These are phyloP conservation scores for Rhopalosiphum nymphaeae DNA, from an alignment of 2,888 invertebrate genomes.

Conservation along the genomic window DNA sequence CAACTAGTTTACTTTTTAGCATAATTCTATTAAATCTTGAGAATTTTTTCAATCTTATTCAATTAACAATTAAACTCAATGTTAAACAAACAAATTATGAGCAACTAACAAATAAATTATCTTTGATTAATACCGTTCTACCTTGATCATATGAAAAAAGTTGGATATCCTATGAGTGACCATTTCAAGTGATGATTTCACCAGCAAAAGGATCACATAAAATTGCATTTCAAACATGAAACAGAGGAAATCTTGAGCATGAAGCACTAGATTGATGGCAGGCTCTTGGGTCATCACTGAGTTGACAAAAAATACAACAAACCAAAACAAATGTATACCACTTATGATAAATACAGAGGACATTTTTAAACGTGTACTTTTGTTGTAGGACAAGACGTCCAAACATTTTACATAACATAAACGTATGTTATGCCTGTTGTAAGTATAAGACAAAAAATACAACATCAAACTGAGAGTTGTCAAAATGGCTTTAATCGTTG, in stretches of 20 bases:
- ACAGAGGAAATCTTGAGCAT: slow-evolving; percentile 58
- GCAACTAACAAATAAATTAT: slow-evolving; percentile 43
- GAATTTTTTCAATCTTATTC: neutral
- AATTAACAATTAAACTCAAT: slow-evolving; percentile 24
- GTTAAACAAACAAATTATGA: slow-evolving; percentile 8
- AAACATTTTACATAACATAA: slow-evolving; percentile 57
- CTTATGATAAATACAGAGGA: slow-evolving; percentile 53
- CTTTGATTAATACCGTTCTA: slow-evolving; percentile 50
- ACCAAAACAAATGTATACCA: slow-evolving; percentile 60
- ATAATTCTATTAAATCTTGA: neutral
- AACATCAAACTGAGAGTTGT: slow-evolving; percentile 59
- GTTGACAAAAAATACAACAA: slow-evolving; percentile 60
- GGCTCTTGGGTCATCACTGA: slow-evolving; percentile 50
- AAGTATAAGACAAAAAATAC: slow-evolving; percentile 60
- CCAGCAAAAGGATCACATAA: slow-evolving; percentile 58
- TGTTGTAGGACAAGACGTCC: slow-evolving; percentile 52
- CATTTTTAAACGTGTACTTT: slow-evolving; percentile 56
- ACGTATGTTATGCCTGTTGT: slow-evolving; percentile 51
- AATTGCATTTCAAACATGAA: slow-evolving; percentile 63
- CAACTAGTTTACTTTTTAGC: neutral
- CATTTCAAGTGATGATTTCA: slow-evolving; percentile 63
- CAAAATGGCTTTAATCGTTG: slow-evolving; percentile 59
- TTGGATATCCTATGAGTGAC: slow-evolving; percentile 58
- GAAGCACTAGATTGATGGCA: slow-evolving; percentile 45
- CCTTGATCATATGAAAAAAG: slow-evolving; percentile 63